phyloP scores from a whole-genome alignment of 2,113 vertebrate species.

The Bombycilla garrulus region DNA sequence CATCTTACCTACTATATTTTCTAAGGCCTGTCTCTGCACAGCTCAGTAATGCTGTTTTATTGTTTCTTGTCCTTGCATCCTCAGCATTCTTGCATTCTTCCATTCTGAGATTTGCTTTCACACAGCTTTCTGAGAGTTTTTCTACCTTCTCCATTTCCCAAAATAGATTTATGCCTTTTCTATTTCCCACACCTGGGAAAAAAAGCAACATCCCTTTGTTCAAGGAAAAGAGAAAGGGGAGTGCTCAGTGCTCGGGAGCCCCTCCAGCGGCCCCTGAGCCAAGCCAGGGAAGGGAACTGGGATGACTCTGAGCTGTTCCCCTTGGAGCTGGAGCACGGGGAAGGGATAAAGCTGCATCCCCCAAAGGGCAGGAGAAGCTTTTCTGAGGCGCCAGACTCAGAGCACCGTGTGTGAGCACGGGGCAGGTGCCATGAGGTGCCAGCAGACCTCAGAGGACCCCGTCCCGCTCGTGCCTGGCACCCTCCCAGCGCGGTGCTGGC shows the following conservation, averaged over 20 bases:
- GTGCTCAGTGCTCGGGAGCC: not conserved
- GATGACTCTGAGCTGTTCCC: not conserved
- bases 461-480: not conserved
- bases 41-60: too few relatives aligned
- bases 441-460: slow-evolving; percentile 33
- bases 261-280: not conserved
- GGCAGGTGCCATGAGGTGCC: not conserved
- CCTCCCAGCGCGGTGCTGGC: not conserved
- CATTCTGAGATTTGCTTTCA: too few relatives aligned
- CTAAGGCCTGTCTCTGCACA: too few relatives aligned
- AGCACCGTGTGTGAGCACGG: fast-evolving
- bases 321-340: too few relatives aligned
- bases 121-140: too few relatives aligned
- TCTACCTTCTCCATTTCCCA: too few relatives aligned
- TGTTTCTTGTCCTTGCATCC: too few relatives aligned
- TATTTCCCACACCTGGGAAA: too few relatives aligned
- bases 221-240: not conserved
- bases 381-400: not conserved
- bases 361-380: not conserved
- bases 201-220: not conserved
- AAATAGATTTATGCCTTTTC: too few relatives aligned
- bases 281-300: fast-evolving
- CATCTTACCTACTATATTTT: too few relatives aligned
- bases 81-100: too few relatives aligned
- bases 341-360: not conserved